Evolutionary conservation across 2,888 invertebrate species (phyloP).

Genomic region (Melangyna quadrimaculata): DNA sequence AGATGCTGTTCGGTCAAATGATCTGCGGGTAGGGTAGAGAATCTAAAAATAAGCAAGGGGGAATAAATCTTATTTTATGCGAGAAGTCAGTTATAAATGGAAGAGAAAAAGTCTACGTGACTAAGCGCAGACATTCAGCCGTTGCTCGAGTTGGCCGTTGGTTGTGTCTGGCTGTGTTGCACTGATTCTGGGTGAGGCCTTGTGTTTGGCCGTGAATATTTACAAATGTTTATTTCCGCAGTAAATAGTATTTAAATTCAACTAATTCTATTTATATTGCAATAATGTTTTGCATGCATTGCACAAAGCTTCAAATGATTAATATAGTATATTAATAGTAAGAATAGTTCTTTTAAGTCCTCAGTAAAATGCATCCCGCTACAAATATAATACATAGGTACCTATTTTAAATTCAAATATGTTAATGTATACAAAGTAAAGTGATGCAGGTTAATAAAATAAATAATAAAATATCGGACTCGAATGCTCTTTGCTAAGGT

Average conservation of each 20-base stretch:
- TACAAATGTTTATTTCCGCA: conserved; percentile 51
- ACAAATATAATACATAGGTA: too few relatives aligned
- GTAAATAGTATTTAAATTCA: conserved; percentile 6
- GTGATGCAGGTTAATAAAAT: too few relatives aligned
- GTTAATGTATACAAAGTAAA: too few relatives aligned
- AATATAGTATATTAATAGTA: not conserved
- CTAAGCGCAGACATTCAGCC: conserved; percentile 58
- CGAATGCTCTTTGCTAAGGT: too few relatives aligned
- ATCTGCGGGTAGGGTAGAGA: conserved; percentile 82
- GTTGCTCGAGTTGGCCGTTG: not conserved
- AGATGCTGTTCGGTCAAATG: conserved; percentile 84
- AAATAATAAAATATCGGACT: too few relatives aligned
- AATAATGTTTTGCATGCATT: not conserved
- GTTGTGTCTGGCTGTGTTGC: not conserved
- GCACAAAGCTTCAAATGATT: not conserved
- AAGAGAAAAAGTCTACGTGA: conserved; percentile 63
- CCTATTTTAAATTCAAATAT: too few relatives aligned
- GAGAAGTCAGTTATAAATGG: conserved; percentile 36
- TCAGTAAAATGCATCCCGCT: too few relatives aligned
- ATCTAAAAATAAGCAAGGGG: conserved; percentile 79
- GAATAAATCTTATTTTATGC: not conserved
- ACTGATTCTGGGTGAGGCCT: conserved; percentile 29
- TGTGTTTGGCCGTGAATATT: conserved; percentile 34
- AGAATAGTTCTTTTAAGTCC: not conserved
- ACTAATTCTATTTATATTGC: not conserved